Evolutionary conservation across 2,113 vertebrate genomes (phyloP).

Genomic region (Engystomops pustulosus): DNA sequence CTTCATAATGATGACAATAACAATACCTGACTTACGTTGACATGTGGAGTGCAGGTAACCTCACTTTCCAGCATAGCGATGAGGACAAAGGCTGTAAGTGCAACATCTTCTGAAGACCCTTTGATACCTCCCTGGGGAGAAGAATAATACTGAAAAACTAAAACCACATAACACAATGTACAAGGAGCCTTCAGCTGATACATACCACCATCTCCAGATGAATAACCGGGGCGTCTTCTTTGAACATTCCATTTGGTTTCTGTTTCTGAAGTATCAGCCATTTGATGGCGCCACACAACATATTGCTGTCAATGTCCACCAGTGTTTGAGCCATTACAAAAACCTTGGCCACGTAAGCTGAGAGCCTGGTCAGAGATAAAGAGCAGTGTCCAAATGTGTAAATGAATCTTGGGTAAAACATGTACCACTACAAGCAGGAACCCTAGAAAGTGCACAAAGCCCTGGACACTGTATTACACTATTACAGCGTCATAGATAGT

Average conservation of each 20-base stretch:
- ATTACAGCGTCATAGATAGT: too few relatives aligned
- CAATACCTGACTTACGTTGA: conserved; percentile 80
- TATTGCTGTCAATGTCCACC: conserved; percentile 65
- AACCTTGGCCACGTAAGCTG: conserved; percentile 87
- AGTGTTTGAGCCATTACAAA: conserved; percentile 77
- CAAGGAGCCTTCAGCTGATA: neutral
- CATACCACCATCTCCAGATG: conserved; percentile 78
- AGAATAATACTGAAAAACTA: neutral
- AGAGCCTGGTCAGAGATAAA: conserved; percentile 77
- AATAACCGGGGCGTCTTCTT: conserved; percentile 70
- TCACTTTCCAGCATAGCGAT: conserved; percentile 79
- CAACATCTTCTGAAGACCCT: conserved; percentile 65
- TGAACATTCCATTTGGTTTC: conserved; percentile 81
- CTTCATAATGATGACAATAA: neutral
- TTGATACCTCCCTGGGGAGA: conserved; percentile 73
- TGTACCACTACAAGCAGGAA: too few relatives aligned
- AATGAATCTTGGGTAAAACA: too few relatives aligned
- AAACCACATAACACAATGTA: neutral
- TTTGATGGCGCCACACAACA: conserved; percentile 82
- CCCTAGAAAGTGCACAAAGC: too few relatives aligned
- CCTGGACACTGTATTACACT: too few relatives aligned
- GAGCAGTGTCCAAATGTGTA: too few relatives aligned
- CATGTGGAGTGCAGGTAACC: conserved; percentile 66
- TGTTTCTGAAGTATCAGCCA: conserved; percentile 83
- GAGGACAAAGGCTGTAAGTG: conserved; percentile 85